phyloP scores from a whole-genome alignment of 2,888 invertebrate species.

The Platycheirus rosarum region DNA sequence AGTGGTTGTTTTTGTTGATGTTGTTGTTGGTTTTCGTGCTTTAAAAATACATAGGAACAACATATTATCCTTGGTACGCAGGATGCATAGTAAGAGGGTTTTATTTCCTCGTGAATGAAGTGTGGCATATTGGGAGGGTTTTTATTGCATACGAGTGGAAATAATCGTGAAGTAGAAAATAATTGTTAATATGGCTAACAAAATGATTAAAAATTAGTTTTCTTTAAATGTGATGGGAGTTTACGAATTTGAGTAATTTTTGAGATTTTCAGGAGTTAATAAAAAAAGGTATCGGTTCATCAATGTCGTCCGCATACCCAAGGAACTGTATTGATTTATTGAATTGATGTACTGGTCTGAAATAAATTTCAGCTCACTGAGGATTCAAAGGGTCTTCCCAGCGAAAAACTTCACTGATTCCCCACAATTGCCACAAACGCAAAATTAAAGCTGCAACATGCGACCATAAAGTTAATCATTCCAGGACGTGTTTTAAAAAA shows the following conservation, averaged over 20 bases:
- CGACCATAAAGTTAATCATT: neutral
- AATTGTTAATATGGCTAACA: conserved; percentile 6
- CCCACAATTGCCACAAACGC: too few relatives aligned
- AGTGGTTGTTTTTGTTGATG: conserved; percentile 41
- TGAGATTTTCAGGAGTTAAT: too few relatives aligned
- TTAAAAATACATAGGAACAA: conserved; percentile 40
- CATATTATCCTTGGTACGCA: conserved; percentile 49
- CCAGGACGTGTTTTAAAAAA: neutral
- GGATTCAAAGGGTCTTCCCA: too few relatives aligned
- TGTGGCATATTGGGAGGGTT: conserved; percentile 29
- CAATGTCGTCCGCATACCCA: too few relatives aligned
- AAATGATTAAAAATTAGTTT: conserved; percentile 1
- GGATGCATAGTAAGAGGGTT: conserved; percentile 49
- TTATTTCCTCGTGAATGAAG: conserved; percentile 23
- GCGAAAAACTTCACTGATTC: too few relatives aligned
- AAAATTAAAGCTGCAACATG: too few relatives aligned
- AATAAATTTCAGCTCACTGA: too few relatives aligned
- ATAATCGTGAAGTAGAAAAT: conserved; percentile 15
- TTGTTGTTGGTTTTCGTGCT: conserved; percentile 36
- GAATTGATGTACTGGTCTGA: too few relatives aligned
- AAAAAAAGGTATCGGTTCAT: too few relatives aligned
- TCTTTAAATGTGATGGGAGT: too few relatives aligned
- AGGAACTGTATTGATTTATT: too few relatives aligned
- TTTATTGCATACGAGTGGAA: conserved; percentile 7
- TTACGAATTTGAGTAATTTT: too few relatives aligned